Conservation (phyloP, 30 jellyfish, hydroid and myxozoan species). For the Cassiopea xamachana region DNA sequence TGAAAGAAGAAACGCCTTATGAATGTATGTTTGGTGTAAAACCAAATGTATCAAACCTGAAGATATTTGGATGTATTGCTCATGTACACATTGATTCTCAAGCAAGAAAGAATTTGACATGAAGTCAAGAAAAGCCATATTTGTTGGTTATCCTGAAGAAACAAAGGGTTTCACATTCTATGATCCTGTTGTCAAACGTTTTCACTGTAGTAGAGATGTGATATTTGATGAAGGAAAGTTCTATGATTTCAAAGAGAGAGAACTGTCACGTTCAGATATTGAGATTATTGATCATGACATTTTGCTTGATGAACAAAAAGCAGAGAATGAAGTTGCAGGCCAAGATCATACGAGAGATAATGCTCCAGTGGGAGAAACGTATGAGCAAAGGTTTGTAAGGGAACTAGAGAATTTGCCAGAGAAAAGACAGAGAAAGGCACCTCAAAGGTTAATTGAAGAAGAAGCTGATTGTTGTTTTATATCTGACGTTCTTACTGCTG, state of each 20-base stretch:
- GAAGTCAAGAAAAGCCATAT: not conserved
- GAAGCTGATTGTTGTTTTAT: constrained; percentile 9
- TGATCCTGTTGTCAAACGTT: not conserved
- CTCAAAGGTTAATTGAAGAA: constrained; percentile 2
- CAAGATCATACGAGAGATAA: not conserved
- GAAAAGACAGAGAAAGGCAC: not conserved
- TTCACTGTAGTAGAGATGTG: constrained; percentile 15
- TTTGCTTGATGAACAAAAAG: too few species aligned
- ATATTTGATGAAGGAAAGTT: constrained; percentile 14
- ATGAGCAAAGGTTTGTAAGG: constrained; percentile 31
- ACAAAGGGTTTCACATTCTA: constrained; percentile 13
- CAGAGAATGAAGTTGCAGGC: not conserved
- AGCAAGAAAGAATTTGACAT: not conserved
- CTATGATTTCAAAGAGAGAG: constrained; percentile 22
- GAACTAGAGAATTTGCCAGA: constrained; percentile 15
- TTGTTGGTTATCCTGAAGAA: constrained; percentile 35
- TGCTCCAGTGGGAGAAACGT: constrained; percentile 36
- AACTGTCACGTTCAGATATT: not conserved
- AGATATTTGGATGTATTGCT: constrained; percentile 41
- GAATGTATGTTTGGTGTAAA: constrained; percentile 17
- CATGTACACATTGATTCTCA: not conserved
- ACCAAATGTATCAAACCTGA: constrained; percentile 55
- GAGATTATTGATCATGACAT: too few species aligned
- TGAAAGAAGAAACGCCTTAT: constrained; percentile 29
- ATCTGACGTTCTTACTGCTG: constrained; percentile 8